phyloP scores from a whole-genome alignment of 2,113 vertebrate genomes.

The Rhinogobius similis region DNA sequence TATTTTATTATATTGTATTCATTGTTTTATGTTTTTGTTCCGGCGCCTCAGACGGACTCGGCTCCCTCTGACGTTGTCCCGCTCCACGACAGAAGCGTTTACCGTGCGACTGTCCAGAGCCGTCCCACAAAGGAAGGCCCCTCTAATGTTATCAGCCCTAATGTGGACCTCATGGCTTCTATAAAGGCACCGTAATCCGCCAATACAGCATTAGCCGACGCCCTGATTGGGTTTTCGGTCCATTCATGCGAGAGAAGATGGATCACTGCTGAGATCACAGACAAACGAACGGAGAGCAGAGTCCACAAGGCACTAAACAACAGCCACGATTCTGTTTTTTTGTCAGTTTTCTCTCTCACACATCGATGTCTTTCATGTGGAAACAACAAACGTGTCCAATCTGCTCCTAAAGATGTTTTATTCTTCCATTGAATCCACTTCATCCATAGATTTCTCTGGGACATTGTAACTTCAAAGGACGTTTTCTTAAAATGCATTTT shows the following conservation, averaged over 20 bases:
- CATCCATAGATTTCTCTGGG: too few relatives aligned
- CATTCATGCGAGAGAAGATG: constrained; percentile 60
- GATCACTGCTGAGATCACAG: constrained; percentile 52
- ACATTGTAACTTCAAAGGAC: too few relatives aligned
- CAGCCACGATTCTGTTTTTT: too few relatives aligned
- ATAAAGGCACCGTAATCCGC: constrained; percentile 58
- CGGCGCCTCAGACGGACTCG: constrained; percentile 11
- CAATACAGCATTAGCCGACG: constrained; percentile 55
- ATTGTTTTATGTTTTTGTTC: not conserved
- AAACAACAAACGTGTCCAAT: too few relatives aligned
- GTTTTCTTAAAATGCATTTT: too few relatives aligned
- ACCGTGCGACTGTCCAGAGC: constrained; percentile 81
- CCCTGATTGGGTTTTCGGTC: constrained; percentile 70
- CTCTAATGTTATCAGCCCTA: constrained; percentile 86
- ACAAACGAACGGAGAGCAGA: constrained; percentile 49
- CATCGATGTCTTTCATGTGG: too few relatives aligned
- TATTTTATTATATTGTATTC: too few relatives aligned
- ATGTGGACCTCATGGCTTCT: constrained; percentile 62
- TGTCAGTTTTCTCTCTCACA: too few relatives aligned
- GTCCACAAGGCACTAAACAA: too few relatives aligned
- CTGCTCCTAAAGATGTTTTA: too few relatives aligned
- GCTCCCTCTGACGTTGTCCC: constrained; percentile 68
- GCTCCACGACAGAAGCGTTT: constrained; percentile 87
- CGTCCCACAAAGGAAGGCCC: constrained; percentile 81
- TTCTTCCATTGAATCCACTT: too few relatives aligned